Base-by-base conservation (phyloP, 2,113 vertebrate species). In the Andinoacara biseriatus region DNA sequence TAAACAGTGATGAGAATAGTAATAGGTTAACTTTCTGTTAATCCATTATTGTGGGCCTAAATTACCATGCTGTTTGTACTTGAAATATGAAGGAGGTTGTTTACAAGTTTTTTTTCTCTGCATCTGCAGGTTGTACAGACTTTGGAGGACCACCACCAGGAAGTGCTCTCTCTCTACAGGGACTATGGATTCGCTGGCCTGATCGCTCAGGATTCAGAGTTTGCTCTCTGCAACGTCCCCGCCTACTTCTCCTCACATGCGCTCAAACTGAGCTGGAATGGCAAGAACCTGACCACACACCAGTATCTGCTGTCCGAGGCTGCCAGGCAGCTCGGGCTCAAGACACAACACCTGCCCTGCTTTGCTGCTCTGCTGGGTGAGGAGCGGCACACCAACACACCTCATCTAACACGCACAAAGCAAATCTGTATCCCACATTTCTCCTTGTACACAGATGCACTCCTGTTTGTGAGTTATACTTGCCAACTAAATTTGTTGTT, bases 221-320 rank as follows among this genome's bases (percentile, higher is more conserved):
- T 97, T 56, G 97, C 97, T 4, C 96, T 98, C 90, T 98, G 96
- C 94, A 97, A 97, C 82, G 96, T 97, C 63, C 97, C 97, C 7
- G 96, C 96, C 89, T 98, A 98, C 92, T 98, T 97, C 90, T 97
- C 97, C 63, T 97, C 97, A 5, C 97, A 97, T 40, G 96, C 97
- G 6, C 96, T 98, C 91, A 98, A 98, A 90, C 95, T 98, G 82
- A 97, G 97, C 94, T 98, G 97, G 97, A 98, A 98, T 24, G 97
- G 97, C 86, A 98, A 98, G 89, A 98, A 97, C 94, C 96, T 98
- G 80, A 98, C 97, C 89, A 98, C 97, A 84, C 97, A 97, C 92
- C 97, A 98, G 93, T 98, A 97, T 80, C 95, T 98, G 92, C 96
- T 98, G 92, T 97, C 96, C 61, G 97, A 98, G 87, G 97, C 97